A percentile compares a stretch with the other conserved stretches of the same genome.
Conservation (phyloP, 2,113 vertebrate genomes). For the Lophotis ruficrista region DNA sequence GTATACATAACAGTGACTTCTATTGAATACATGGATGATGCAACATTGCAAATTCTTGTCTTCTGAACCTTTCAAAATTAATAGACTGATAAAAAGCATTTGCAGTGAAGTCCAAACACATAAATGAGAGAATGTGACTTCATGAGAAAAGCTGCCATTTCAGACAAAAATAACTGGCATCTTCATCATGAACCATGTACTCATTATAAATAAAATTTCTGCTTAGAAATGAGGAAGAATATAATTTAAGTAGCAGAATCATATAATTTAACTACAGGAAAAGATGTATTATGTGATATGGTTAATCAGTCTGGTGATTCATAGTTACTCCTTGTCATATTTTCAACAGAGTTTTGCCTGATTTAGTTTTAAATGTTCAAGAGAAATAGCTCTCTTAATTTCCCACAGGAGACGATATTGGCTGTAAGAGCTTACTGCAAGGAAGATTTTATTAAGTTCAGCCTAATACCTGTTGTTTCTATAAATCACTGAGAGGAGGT, state of each 20-base stretch:
- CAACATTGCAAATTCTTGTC: not conserved
- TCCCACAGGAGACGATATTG: not conserved
- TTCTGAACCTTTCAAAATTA: not conserved
- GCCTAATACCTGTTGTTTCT: not conserved
- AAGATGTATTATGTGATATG: slow-evolving; percentile 26
- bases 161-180: not conserved
- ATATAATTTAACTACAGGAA: slow-evolving; percentile 7
- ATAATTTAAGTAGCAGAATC: not conserved
- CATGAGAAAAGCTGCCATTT: not conserved
- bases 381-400: not conserved
- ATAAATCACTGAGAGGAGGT: not conserved
- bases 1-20: not conserved
- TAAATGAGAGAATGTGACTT: not conserved
- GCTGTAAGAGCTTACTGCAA: not conserved
- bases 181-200: not conserved
- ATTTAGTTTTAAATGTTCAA: slow-evolving; percentile 25
- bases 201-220: not conserved
- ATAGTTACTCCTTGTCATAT: slow-evolving; percentile 12
- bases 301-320: slow-evolving; percentile 22
- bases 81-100: not conserved
- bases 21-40: not conserved
- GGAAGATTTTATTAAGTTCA: not conserved
- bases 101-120: not conserved
- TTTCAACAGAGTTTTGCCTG: not conserved
- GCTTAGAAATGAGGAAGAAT: not conserved